phyloP scores from a whole-genome alignment of 2,797 vertebrate genomes.

The Rousettus madagascariensis region DNA sequence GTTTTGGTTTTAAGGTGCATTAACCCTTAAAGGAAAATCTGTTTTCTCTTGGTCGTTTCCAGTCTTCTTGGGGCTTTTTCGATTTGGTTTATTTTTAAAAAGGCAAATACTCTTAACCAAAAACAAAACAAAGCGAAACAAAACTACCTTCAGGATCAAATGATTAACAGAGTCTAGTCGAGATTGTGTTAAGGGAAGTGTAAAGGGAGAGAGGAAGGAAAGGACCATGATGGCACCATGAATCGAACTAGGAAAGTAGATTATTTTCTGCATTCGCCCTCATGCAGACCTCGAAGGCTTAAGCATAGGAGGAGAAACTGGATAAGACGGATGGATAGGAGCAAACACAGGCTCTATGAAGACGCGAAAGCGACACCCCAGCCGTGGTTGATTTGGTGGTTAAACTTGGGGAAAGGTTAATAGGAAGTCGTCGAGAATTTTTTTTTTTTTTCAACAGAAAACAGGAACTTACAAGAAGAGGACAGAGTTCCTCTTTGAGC shows the following conservation, averaged over 20 bases:
- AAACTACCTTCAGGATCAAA: not conserved
- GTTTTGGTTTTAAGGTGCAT: not conserved
- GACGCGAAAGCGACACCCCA: not conserved
- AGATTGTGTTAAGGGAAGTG: not conserved
- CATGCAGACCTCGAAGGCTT: not conserved
- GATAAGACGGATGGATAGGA: not conserved
- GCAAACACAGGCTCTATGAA: not conserved
- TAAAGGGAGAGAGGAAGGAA: not conserved
- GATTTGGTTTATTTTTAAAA: not conserved
- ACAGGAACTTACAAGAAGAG: not conserved
- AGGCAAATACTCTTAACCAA: not conserved
- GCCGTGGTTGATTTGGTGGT: not conserved
- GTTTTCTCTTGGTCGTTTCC: not conserved
- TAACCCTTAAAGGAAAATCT: not conserved
- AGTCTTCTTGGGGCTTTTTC: not conserved
- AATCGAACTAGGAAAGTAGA: not conserved
- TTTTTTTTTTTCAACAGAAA: conserved; percentile 3
- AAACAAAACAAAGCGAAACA: not conserved
- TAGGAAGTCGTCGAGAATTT: not conserved
- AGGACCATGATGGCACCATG: not conserved
- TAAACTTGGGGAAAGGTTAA: not conserved
- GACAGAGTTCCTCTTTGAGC: not conserved
- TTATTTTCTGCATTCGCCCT: not conserved
- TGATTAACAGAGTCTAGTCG: not conserved
- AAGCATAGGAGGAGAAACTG: not conserved